Base-by-base conservation (phyloP, 2,797 vertebrate genomes). In the Halcyon chelicuti region DNA sequence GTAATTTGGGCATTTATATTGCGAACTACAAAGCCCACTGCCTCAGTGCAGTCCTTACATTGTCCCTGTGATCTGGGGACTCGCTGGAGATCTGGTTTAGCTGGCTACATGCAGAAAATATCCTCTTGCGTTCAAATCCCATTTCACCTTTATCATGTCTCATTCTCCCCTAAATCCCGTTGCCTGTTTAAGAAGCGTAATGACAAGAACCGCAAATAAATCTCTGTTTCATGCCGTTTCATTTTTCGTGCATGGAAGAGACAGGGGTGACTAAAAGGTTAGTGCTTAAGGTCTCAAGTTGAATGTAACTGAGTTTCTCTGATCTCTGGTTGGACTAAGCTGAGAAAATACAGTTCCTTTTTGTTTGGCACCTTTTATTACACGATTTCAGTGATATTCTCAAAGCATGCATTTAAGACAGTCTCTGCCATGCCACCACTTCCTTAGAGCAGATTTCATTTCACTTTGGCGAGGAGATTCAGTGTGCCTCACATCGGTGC, bases 381-480 rank as follows among this genome's bases (percentile, higher is more conserved):
- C 51, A 61, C 80, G 14, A 61, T 39, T 89, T 61, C 4, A 71
- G 61, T 55, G 40, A 35, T 67, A 47, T 12, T 84, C 68, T 83
- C 52, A 73, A 80, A 85, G 39, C 21, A 13, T 18, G 19, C 10
- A 5, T 71, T 74, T 83, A 29, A 92, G 77, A 39, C 28, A 18
- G 49, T 51, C 33, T 62, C 33, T 95, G 75, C 72, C 2, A 0
- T 31, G 70, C 65, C 68, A 65, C 58, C 65, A 7, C 33, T 77
- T 82, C 70, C 35, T 72, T 40, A 88, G 16, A 91, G 61, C 79
- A 83, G 75, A 91, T 93, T 78, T 88, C 46, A 39, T 91, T 88
- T 94, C 39, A 5, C 29, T 85, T 93, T 90, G 70, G 54, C 1
- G 0, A 94, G 65, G 55, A 78, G 76, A 72, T 75, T 67, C 70